Conservation (phyloP, 2,113 vertebrate genomes). For the Trichechus manatus region DNA sequence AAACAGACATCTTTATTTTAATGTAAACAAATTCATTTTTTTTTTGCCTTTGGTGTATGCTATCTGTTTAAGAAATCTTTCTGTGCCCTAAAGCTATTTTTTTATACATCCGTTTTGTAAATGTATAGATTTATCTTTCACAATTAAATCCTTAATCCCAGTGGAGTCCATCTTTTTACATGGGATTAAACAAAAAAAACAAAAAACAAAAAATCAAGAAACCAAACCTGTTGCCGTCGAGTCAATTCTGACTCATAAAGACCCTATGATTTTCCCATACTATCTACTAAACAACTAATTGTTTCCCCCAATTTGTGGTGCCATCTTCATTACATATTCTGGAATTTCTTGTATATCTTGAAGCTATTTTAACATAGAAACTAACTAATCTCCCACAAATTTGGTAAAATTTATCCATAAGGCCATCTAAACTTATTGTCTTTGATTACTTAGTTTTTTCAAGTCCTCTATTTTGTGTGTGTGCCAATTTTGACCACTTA, state of each 20-base stretch:
- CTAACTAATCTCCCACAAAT: not conserved
- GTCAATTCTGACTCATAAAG: no score
- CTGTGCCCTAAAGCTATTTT: not conserved
- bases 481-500: not conserved
- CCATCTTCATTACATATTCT: not conserved
- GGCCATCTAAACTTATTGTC: not conserved
- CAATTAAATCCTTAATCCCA: not conserved
- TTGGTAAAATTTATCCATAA: not conserved
- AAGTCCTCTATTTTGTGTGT: not conserved
- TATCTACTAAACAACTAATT: not conserved
- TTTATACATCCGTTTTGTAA: not conserved
- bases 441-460: not conserved
- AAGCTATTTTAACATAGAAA: not conserved
- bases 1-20: not conserved
- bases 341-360: not conserved
- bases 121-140: not conserved
- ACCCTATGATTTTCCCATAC: not conserved
- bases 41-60: not conserved
- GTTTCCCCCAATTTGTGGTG: not conserved
- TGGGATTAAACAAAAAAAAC: not conserved
- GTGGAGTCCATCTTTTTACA: not conserved
- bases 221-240: no score
- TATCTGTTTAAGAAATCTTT: not conserved
- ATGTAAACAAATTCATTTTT: not conserved
- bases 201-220: no score